Evolutionary conservation across 2,797 vertebrate species (phyloP).

Genomic region (Onychomys leucogaster): DNA sequence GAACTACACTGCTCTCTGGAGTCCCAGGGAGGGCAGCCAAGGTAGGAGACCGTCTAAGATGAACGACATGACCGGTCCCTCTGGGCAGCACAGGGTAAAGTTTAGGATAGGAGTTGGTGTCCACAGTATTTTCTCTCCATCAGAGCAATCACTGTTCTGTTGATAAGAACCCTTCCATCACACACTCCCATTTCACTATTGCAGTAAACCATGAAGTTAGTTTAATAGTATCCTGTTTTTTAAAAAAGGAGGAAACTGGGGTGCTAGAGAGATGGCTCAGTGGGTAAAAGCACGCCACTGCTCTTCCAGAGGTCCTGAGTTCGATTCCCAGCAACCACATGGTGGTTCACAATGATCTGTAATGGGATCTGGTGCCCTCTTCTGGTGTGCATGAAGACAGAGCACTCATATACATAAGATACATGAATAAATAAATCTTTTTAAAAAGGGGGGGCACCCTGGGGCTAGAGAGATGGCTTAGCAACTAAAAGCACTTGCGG

Average conservation of each 20-base stretch:
- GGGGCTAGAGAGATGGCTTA: neutral
- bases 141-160: neutral
- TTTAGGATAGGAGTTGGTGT: neutral
- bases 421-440: neutral
- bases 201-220: neutral
- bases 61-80: neutral
- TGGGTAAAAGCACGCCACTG: neutral
- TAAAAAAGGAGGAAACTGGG: neutral
- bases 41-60: neutral
- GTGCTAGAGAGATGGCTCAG: neutral
- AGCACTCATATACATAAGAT: neutral
- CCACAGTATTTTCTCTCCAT: neutral
- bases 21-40: neutral
- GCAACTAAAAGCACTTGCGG: neutral
- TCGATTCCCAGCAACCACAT: neutral
- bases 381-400: neutral
- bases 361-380: neutral
- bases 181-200: neutral
- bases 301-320: neutral
- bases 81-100: neutral
- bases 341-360: neutral
- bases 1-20: constrained; percentile 76
- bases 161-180: neutral
- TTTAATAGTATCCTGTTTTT: neutral
- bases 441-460: neutral